Evolutionary conservation across 1,140 invertebrate genomes (phyloP).

Genomic region (Melipona quadrifasciata): DNA sequence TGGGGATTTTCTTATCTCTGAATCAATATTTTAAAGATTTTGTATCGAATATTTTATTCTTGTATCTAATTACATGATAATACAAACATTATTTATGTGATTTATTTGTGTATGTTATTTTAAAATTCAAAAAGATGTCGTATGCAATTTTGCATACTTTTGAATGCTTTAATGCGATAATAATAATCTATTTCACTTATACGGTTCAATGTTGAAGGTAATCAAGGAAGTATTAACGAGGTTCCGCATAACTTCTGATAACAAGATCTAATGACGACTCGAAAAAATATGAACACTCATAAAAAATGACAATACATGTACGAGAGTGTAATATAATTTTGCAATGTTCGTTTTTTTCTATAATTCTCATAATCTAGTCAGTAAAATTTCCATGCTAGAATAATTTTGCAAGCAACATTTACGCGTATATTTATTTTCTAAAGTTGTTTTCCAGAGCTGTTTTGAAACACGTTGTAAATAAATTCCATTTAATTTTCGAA

Average conservation of each 20-base stretch:
- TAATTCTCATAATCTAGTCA: background rate
- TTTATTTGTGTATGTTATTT: too few species aligned
- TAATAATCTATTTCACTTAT: background rate
- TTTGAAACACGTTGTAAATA: background rate
- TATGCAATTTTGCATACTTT: background rate
- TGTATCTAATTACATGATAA: background rate
- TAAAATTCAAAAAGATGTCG: background rate
- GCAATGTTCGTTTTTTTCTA: background rate
- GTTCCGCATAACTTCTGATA: background rate
- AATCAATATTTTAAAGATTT: background rate
- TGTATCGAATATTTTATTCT: background rate
- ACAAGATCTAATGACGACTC: background rate
- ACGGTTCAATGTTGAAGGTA: background rate
- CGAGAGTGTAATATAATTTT: background rate
- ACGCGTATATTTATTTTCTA: background rate
- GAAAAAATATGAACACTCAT: background rate
- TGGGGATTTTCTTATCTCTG: background rate
- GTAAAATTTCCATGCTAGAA: background rate
- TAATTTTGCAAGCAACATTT: background rate
- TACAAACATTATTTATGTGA: background rate
- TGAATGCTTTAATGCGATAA: background rate
- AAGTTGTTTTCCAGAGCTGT: background rate
- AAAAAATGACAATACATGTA: background rate
- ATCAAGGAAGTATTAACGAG: background rate
- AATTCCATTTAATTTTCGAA: background rate